Percentiles rank a stretch among this genome's conserved stretches.
Conservation (phyloP, 1,140 invertebrate species). For the Prorops nasuta region DNA sequence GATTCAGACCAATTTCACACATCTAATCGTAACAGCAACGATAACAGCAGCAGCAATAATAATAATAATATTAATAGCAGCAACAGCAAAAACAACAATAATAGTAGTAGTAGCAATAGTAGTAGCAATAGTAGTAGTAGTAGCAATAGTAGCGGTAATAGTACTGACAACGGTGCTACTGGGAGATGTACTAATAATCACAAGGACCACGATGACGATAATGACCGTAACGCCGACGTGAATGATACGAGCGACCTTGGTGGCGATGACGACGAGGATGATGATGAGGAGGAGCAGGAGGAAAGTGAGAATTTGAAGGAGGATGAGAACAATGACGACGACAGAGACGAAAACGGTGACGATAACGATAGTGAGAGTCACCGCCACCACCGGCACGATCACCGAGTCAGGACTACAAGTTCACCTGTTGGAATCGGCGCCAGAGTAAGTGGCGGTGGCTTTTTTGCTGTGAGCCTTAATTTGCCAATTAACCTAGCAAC, state of each 20-base stretch:
- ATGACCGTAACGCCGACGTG: constrained; percentile 48
- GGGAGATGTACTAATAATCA: constrained; percentile 18
- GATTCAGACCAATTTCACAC: too few relatives aligned
- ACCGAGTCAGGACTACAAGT: too few relatives aligned
- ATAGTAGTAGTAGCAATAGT: too few relatives aligned
- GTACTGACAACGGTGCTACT: not conserved
- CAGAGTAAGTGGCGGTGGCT: constrained; percentile 6
- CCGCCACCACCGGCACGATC: not conserved
- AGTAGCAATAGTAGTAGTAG: too few relatives aligned
- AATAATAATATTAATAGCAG: too few relatives aligned
- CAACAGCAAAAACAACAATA: too few relatives aligned
- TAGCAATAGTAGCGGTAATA: too few relatives aligned
- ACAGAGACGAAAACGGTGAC: constrained; percentile 8
- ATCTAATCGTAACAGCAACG: too few relatives aligned
- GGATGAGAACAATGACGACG: constrained; percentile 20
- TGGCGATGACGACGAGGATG: constrained; percentile 14
- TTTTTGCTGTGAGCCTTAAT: not conserved
- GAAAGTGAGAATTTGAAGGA: too few relatives aligned
- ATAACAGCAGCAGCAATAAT: too few relatives aligned
- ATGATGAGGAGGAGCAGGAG: too few relatives aligned
- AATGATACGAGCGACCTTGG: constrained; percentile 9
- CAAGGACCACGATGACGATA: constrained; percentile 3
- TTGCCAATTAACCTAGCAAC: not conserved
- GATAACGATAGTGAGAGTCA: constrained; percentile 2
- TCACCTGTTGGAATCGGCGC: not conserved